Evolutionary conservation across 2,888 invertebrate species (phyloP).

Genomic region (Rhopalosiphum nymphaeae): DNA sequence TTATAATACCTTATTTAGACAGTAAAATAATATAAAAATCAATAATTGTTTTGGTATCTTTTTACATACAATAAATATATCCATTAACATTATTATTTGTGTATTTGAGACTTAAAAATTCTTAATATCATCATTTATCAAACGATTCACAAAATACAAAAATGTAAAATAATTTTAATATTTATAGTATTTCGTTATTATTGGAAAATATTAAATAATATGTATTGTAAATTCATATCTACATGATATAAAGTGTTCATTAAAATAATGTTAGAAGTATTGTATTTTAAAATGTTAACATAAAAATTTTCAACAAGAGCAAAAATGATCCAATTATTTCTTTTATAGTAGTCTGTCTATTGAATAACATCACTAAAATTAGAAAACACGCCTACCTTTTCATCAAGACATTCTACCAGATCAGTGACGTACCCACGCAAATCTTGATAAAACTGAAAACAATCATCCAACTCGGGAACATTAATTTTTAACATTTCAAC

Average conservation of each 20-base stretch:
- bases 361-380: slow-evolving; percentile 58
- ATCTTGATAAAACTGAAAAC: slow-evolving; percentile 95
- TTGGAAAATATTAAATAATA: neutral
- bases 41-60: neutral
- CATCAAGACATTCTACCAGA: slow-evolving; percentile 96
- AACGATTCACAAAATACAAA: neutral
- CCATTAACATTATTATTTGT: neutral
- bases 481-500: slow-evolving; percentile 73
- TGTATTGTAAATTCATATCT: neutral
- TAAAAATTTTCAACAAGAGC: neutral
- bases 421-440: slow-evolving; percentile 94
- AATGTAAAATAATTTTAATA: neutral
- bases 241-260: neutral
- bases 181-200: neutral
- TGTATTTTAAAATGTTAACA: neutral
- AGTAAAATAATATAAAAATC: neutral
- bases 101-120: neutral
- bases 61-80: neutral
- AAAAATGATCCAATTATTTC: slow-evolving; percentile 29
- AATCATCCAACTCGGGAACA: slow-evolving; percentile 80
- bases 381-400: slow-evolving; percentile 80
- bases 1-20: neutral
- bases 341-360: slow-evolving; percentile 38
- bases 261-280: neutral
- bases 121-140: neutral